A percentile compares a stretch with the other conserved stretches of the same genome.
phyloP scores from a whole-genome alignment of 2,797 vertebrate genomes.

The Otus scops region DNA sequence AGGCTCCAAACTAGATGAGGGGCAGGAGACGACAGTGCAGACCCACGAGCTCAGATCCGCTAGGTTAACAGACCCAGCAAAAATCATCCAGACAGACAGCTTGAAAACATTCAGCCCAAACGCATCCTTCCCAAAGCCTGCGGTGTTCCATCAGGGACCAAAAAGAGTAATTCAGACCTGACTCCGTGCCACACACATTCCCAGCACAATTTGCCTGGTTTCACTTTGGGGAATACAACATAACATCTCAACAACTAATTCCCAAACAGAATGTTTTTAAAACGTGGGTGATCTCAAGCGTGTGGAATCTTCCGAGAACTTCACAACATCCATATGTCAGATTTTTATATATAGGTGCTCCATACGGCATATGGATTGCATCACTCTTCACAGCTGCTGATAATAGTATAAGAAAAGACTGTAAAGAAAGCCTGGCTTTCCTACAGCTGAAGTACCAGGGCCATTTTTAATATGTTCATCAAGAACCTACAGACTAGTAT shows the following conservation, averaged over 20 bases:
- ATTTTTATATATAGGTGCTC: slow-evolving; percentile 51
- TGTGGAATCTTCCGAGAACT: slow-evolving; percentile 51
- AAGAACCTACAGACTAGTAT: neutral
- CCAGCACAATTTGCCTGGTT: neutral
- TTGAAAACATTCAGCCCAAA: neutral
- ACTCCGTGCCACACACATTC: neutral
- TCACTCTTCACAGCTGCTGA: slow-evolving; percentile 58
- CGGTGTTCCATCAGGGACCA: neutral
- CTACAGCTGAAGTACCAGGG: neutral
- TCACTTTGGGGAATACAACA: neutral
- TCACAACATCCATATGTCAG: slow-evolving; percentile 47
- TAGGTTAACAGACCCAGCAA: neutral
- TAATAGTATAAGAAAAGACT: slow-evolving; percentile 36
- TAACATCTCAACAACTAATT: slow-evolving; percentile 35
- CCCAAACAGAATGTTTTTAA: slow-evolving; percentile 43
- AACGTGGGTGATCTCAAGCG: slow-evolving; percentile 42
- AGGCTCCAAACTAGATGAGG: neutral
- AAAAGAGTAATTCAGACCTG: neutral
- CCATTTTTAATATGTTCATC: neutral
- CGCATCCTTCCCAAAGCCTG: neutral
- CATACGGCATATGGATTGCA: slow-evolving; percentile 50
- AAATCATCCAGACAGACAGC: neutral
- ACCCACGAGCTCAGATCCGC: neutral
- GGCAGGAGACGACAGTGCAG: neutral
- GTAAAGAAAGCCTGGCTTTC: neutral